Evolutionary conservation across 2,797 vertebrate genomes (phyloP).

Genomic region (Cyclopterus lumpus): DNA sequence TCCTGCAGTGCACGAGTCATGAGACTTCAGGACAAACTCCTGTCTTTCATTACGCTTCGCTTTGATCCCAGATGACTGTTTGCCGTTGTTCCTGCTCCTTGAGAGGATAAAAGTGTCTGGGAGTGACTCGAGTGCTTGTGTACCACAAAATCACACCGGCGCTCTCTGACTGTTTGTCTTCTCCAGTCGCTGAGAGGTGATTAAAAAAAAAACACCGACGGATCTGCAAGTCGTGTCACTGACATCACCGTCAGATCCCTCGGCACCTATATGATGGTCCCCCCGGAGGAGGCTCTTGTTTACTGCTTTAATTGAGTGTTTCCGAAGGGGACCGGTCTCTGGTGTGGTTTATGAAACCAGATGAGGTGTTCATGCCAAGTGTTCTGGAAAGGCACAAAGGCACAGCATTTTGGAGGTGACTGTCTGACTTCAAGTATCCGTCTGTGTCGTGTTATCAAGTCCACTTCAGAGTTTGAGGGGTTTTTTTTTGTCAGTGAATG

Average conservation of each 20-base stretch:
- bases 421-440: not conserved
- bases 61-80: slow-evolving; percentile 54
- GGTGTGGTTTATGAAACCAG: slow-evolving; percentile 56
- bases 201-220: slow-evolving; percentile 25
- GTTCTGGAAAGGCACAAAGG: slow-evolving; percentile 28
- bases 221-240: slow-evolving; percentile 16
- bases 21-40: slow-evolving; percentile 16
- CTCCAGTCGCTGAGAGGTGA: slow-evolving; percentile 22
- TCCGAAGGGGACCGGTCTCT: slow-evolving; percentile 39
- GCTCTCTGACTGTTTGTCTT: slow-evolving; percentile 56
- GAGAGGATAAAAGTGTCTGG: slow-evolving; percentile 45
- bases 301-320: slow-evolving; percentile 59
- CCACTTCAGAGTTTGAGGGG: not conserved
- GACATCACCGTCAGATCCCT: slow-evolving; percentile 32
- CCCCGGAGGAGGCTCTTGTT: slow-evolving; percentile 52
- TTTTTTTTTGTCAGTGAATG: not conserved
- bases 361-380: slow-evolving; percentile 57
- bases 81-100: slow-evolving; percentile 42
- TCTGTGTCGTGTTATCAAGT: not conserved
- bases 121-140: slow-evolving; percentile 53
- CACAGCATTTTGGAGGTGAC: too few relatives aligned
- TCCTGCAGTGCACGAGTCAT: slow-evolving; percentile 31
- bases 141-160: slow-evolving; percentile 40
- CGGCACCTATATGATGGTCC: slow-evolving; percentile 34
- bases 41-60: slow-evolving; percentile 39